Conservation (phyloP, 2,113 vertebrate genomes). For the Alectura lathami region DNA sequence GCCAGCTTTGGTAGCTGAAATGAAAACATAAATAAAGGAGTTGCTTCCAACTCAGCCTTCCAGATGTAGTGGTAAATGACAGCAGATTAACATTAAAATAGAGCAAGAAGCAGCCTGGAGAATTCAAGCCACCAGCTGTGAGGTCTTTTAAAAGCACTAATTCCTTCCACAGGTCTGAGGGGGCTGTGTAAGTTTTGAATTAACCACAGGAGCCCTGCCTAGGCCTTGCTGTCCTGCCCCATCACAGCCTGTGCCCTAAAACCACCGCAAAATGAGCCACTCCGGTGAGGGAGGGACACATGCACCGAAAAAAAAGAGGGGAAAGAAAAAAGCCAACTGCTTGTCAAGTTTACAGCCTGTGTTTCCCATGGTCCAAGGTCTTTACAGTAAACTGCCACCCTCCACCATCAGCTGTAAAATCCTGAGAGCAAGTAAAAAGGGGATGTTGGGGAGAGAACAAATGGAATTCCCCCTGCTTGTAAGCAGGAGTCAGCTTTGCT, state of each 20-base stretch:
- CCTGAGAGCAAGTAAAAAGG: not conserved
- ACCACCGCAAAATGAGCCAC: not conserved
- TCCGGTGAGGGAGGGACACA: not conserved
- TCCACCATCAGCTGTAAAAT: not conserved
- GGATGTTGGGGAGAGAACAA: not conserved
- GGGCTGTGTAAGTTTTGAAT: not conserved
- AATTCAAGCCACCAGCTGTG: not conserved
- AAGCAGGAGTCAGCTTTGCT: not conserved
- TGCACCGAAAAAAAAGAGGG: too few relatives aligned
- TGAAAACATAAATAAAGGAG: not conserved
- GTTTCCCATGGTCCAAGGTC: not conserved
- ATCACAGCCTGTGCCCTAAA: not conserved
- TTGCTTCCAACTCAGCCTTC: not conserved
- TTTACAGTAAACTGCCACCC: not conserved
- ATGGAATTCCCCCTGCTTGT: not conserved
- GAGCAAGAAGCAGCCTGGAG: not conserved
- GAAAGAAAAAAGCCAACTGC: not conserved
- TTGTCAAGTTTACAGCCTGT: not conserved
- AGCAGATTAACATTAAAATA: accelerated
- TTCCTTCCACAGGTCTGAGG: not conserved
- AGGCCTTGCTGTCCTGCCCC: not conserved
- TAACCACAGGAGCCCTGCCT: not conserved
- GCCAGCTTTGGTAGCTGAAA: not conserved
- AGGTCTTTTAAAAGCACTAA: not conserved
- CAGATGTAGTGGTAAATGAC: not conserved